These are phyloP conservation scores for Danaus chrysippus DNA, from an alignment of 2,888 invertebrate species.

Conservation along the genomic window DNA sequence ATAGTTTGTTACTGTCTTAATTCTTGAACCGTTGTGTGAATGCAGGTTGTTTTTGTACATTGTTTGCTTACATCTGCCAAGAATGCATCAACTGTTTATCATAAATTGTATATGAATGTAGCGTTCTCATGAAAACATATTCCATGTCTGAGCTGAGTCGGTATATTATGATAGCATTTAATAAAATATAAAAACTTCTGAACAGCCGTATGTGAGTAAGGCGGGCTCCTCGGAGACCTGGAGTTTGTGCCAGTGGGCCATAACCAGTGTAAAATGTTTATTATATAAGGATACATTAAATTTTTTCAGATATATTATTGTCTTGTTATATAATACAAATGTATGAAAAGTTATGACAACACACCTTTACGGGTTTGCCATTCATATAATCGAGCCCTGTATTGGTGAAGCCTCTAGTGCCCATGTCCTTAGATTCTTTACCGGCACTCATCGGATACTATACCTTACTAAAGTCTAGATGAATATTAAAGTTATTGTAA, in stretches of 20 bases:
- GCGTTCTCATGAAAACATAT: conserved; percentile 13
- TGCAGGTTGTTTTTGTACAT: conserved; percentile 21
- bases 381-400: conserved; percentile 71
- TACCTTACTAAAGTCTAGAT: conserved; percentile 54
- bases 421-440: conserved; percentile 38
- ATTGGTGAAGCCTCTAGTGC: conserved; percentile 62
- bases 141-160: conserved; percentile 62
- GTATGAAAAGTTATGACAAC: conserved; percentile 69
- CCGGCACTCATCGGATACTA: conserved; percentile 43
- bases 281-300: conserved; percentile 76
- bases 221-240: conserved; percentile 55
- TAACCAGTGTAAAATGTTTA: conserved; percentile 76
- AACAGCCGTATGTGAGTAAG: conserved; percentile 54
- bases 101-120: conserved; percentile 30
- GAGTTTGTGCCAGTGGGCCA: conserved; percentile 62
- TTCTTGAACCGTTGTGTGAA: conserved; percentile 12
- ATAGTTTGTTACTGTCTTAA: conserved; percentile 22
- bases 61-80: conserved; percentile 30
- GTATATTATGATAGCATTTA: conserved; percentile 52
- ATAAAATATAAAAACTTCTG: conserved; percentile 54
- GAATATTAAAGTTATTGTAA: conserved; percentile 74
- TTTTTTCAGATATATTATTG: conserved; percentile 79
- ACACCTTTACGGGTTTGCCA: conserved; percentile 61
- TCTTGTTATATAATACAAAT: conserved; percentile 79
- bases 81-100: conserved; percentile 29